Conservation (phyloP, 1,140 invertebrate genomes). For the Ostrea edulis region DNA sequence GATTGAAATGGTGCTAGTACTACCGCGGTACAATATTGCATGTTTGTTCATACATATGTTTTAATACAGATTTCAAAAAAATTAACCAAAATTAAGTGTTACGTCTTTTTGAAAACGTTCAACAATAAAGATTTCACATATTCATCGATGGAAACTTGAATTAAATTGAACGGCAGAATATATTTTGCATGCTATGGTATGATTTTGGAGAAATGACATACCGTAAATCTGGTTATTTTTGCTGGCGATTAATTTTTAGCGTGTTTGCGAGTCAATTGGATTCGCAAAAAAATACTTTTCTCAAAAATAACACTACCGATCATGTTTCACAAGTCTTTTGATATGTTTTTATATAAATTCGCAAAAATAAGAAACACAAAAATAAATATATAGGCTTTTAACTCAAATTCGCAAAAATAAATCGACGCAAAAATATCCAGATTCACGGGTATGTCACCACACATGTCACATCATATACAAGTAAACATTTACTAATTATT, state of each 20-base stretch:
- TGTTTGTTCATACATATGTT: conserved; percentile 22
- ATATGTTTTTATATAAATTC: too few species aligned
- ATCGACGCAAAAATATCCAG: too few species aligned
- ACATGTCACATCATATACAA: too few species aligned
- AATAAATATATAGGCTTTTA: too few species aligned
- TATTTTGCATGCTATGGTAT: not conserved
- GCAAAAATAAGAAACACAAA: too few species aligned
- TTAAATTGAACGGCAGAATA: not conserved
- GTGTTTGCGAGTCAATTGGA: not conserved
- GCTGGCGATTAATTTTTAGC: not conserved
- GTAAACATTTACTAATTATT: too few species aligned
- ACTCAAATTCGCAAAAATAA: too few species aligned
- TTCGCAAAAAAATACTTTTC: too few species aligned
- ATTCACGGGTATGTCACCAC: too few species aligned
- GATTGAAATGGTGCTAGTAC: conserved; percentile 34
- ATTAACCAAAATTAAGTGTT: not conserved
- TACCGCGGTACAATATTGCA: conserved; percentile 21
- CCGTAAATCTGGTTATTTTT: too few species aligned
- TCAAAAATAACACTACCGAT: too few species aligned
- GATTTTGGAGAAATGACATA: not conserved
- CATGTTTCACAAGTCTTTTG: too few species aligned
- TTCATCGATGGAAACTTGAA: not conserved
- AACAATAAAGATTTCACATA: not conserved
- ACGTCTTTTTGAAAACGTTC: not conserved
- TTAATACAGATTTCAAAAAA: conserved; percentile 1